Evolutionary conservation across 2,888 invertebrate species (phyloP).

Genomic region (Halictus ligatus): DNA sequence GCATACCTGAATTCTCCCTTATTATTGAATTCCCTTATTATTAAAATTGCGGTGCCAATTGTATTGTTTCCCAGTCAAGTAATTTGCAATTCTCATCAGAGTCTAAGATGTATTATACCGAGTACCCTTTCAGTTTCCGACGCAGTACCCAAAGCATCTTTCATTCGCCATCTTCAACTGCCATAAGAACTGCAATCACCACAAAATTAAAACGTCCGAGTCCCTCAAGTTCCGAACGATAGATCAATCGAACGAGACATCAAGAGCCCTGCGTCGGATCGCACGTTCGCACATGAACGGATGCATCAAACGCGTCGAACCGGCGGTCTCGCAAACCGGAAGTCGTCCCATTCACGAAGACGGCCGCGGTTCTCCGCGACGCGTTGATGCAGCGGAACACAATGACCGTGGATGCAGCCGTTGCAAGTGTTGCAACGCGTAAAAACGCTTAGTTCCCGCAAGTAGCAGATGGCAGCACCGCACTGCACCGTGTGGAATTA

Average conservation of each 20-base stretch:
- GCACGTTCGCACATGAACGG: neutral
- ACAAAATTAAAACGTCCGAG: neutral
- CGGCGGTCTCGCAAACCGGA: constrained; percentile 1
- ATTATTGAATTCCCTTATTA: neutral
- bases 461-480: constrained; percentile 80
- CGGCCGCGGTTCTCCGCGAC: neutral
- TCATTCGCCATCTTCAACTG: neutral
- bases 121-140: too few relatives aligned
- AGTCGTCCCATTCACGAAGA: constrained; percentile 11
- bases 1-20: neutral
- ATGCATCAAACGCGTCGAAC: neutral
- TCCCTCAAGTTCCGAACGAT: neutral
- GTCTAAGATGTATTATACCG: too few relatives aligned
- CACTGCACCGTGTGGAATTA: constrained; percentile 70
- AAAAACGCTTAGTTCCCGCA: constrained; percentile 73
- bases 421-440: constrained; percentile 52
- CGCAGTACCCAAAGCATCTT: neutral
- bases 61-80: neutral
- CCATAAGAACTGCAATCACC: neutral
- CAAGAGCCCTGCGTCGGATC: neutral
- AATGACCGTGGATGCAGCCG: constrained; percentile 3
- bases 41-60: neutral
- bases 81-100: too few relatives aligned
- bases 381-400: neutral
- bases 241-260: neutral